Conservation (phyloP, 2,888 invertebrate genomes). For the Brenthis daphne region DNA sequence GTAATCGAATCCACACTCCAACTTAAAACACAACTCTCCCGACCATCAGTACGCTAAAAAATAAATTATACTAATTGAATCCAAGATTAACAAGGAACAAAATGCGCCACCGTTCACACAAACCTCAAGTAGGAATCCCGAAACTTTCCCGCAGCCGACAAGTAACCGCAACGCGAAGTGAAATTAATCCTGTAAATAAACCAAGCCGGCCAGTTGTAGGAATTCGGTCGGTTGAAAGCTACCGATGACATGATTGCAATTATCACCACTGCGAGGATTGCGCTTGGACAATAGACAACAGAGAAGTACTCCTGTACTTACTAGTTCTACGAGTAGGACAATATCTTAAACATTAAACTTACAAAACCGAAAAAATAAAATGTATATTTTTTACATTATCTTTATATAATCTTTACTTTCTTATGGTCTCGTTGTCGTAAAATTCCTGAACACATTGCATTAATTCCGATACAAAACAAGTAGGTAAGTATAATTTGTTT, state of each 20-base stretch:
- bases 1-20: too few relatives aligned
- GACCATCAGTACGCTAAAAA: not conserved
- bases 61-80: conserved; percentile 18
- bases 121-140: conserved; percentile 5
- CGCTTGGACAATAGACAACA: not conserved
- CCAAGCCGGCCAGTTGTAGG: conserved; percentile 6
- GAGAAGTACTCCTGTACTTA: not conserved
- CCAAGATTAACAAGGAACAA: not conserved
- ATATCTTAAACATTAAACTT: too few relatives aligned
- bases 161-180: conserved; percentile 10
- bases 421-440: too few relatives aligned
- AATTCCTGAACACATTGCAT: too few relatives aligned
- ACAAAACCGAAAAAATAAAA: too few relatives aligned
- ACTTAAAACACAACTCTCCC: not conserved
- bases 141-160: conserved; percentile 1
- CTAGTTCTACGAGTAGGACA: not conserved
- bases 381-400: too few relatives aligned
- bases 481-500: too few relatives aligned
- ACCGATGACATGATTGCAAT: conserved; percentile 18
- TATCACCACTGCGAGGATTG: conserved; percentile 14
- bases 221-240: conserved; percentile 13
- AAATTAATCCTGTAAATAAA: conserved; percentile 17
- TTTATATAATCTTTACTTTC: too few relatives aligned
- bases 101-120: not conserved
- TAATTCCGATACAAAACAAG: too few relatives aligned